Conservation (phyloP, 2,888 invertebrate species). For the Hartigia nigra region DNA sequence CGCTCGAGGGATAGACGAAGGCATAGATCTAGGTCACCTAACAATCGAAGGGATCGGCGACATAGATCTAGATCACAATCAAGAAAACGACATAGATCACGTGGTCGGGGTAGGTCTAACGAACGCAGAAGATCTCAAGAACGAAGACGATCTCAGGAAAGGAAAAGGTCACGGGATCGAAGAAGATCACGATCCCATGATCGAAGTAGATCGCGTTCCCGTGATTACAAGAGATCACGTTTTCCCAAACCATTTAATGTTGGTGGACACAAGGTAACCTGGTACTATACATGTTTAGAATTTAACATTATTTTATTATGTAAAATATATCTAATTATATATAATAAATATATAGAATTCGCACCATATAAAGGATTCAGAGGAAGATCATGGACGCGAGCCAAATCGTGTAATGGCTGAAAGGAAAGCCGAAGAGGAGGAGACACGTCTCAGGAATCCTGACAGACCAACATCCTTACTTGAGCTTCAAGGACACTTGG, state of each 20-base stretch:
- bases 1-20: constrained; percentile 40
- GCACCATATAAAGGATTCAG: constrained; percentile 97
- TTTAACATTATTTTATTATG: neutral
- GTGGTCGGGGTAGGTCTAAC: constrained; percentile 56
- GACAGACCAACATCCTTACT: constrained; percentile 81
- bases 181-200: constrained; percentile 44
- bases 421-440: constrained; percentile 72
- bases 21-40: constrained; percentile 27
- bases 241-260: constrained; percentile 87
- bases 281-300: neutral
- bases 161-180: constrained; percentile 40
- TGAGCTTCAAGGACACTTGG: constrained; percentile 69
- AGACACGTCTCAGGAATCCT: constrained; percentile 87
- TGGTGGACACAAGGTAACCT: constrained; percentile 79
- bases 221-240: constrained; percentile 50
- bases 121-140: constrained; percentile 56
- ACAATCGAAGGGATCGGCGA: constrained; percentile 36
- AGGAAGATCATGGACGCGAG: constrained; percentile 94
- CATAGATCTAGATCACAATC: constrained; percentile 32
- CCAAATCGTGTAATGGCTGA: constrained; percentile 85
- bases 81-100: constrained; percentile 44
- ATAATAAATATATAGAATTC: constrained; percentile 74
- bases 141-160: constrained; percentile 37
- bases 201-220: constrained; percentile 31
- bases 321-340: neutral